Percentiles rank a stretch among this genome's conserved stretches.
Conservation (phyloP, 2,888 invertebrate genomes). For the Lycaena phlaeas region DNA sequence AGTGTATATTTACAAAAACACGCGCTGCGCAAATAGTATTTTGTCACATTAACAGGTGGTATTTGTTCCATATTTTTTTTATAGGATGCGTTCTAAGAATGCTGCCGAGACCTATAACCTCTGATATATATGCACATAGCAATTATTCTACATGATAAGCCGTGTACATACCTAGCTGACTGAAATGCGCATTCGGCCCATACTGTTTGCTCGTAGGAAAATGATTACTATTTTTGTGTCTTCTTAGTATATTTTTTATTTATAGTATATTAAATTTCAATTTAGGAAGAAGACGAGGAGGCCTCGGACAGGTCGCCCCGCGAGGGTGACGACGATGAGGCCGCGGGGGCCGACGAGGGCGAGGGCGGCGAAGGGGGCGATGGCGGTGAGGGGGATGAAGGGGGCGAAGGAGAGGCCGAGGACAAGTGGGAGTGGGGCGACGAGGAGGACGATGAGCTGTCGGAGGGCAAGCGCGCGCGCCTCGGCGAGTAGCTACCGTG, state of each 20-base stretch:
- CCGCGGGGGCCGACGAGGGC: neutral
- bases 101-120: too few relatives aligned
- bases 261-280: neutral
- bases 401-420: constrained; percentile 47
- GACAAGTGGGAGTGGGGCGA: constrained; percentile 58
- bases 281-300: constrained; percentile 35
- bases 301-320: constrained; percentile 15
- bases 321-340: constrained; percentile 8
- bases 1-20: too few relatives aligned
- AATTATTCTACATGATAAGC: too few relatives aligned
- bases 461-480: constrained; percentile 35
- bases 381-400: constrained; percentile 44
- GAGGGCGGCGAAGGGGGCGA: constrained; percentile 26
- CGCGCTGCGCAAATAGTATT: too few relatives aligned
- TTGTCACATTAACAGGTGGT: too few relatives aligned
- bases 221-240: too few relatives aligned
- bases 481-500: constrained; percentile 18
- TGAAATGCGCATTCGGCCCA: neutral
- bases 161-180: neutral
- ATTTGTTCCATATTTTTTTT: too few relatives aligned
- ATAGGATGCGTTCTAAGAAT: too few relatives aligned
- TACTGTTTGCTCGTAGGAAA: neutral
- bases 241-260: too few relatives aligned
- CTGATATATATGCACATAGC: too few relatives aligned
- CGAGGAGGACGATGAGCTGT: constrained; percentile 49